These are phyloP conservation scores for Arothron firmamentum DNA, from an alignment of 2,113 vertebrate genomes.

Conservation along the genomic window DNA sequence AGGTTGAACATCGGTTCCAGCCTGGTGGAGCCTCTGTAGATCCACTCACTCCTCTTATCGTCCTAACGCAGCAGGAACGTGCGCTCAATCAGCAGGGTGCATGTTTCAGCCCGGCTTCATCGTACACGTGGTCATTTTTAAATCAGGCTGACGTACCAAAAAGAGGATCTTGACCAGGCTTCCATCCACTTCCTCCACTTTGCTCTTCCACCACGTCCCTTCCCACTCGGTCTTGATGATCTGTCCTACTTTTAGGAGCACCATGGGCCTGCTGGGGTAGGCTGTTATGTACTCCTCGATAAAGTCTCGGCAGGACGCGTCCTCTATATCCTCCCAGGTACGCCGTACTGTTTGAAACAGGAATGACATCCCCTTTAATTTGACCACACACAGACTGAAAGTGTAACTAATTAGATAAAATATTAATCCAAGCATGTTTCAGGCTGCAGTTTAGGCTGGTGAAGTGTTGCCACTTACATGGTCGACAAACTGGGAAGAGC, in stretches of 20 bases:
- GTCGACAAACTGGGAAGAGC: constrained; percentile 88
- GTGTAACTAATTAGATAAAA: neutral
- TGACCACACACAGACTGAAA: neutral
- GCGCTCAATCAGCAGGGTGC: neutral
- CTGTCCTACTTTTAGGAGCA: constrained; percentile 90
- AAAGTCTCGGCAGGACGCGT: constrained; percentile 91
- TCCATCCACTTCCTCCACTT: constrained; percentile 95
- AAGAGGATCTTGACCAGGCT: constrained; percentile 98
- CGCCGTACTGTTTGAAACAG: constrained; percentile 79
- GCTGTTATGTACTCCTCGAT: constrained; percentile 96
- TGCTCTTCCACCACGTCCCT: constrained; percentile 98
- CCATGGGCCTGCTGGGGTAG: constrained; percentile 97
- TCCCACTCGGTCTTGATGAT: constrained; percentile 99
- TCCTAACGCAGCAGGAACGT: constrained; percentile 70
- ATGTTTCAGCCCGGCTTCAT: neutral
- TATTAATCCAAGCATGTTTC: too few species aligned
- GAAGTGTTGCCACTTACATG: constrained; percentile 74
- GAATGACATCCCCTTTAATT: neutral
- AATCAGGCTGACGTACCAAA: constrained; percentile 76
- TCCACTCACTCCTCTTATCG: constrained; percentile 96
- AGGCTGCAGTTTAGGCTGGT: neutral
- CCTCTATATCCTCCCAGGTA: constrained; percentile 96
- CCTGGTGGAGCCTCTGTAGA: constrained; percentile 93
- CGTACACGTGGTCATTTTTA: neutral
- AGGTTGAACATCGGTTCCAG: constrained; percentile 98